These are phyloP conservation scores for Nemopilema nomurai DNA, from an alignment of 30 jellyfish, hydroid and myxozoan species.

Conservation along the genomic window DNA sequence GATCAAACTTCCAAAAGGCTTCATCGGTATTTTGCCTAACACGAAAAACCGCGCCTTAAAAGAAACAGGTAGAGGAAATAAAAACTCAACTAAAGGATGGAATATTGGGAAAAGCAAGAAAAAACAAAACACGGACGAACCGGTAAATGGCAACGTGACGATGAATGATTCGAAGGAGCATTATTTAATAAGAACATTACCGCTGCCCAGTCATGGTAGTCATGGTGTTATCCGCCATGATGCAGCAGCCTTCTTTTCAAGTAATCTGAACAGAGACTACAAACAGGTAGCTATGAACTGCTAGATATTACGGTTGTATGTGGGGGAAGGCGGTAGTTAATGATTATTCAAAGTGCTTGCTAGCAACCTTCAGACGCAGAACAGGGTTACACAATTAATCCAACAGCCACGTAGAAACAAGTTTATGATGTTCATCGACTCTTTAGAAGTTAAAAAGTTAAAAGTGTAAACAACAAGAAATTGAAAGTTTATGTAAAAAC, in stretches of 20 bases:
- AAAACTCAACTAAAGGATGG: background rate
- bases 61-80: background rate
- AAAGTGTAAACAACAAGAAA: no score
- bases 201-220: constrained; percentile 64
- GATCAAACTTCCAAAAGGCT: constrained; percentile 64
- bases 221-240: constrained; percentile 41
- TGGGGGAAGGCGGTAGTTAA: background rate
- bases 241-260: constrained; percentile 6
- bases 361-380: no score
- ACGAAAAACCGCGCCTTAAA: constrained; percentile 14
- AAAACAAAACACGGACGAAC: background rate
- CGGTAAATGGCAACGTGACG: background rate
- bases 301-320: background rate
- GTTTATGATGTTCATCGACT: no score
- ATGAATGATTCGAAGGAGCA: constrained; percentile 44
- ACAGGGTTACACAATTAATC: no score
- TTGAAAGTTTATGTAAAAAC: no score
- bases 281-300: constrained; percentile 34
- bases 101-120: background rate
- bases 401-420: no score
- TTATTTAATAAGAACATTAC: constrained; percentile 44
- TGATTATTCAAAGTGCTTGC: background rate
- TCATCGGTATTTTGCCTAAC: constrained; percentile 43
- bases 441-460: no score
- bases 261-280: background rate